These are phyloP conservation scores for Standfussiana lucernea DNA, from an alignment of 2,888 invertebrate species.

Conservation along the genomic window DNA sequence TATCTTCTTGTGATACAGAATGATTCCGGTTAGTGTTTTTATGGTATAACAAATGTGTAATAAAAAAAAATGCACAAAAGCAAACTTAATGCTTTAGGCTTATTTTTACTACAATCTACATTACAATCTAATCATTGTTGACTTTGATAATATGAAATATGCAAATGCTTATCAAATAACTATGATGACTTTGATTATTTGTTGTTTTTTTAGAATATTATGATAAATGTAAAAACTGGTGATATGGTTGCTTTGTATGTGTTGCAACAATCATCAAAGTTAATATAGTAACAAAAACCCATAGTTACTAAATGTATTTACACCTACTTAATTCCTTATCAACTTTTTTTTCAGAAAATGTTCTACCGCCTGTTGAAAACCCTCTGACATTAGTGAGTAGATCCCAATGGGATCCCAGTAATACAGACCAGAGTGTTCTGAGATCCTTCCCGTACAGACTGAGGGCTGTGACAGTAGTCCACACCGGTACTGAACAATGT, in stretches of 20 bases:
- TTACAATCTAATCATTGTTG: neutral
- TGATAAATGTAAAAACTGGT: neutral
- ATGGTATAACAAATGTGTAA: neutral
- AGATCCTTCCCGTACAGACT: conserved; percentile 67
- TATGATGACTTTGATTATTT: neutral
- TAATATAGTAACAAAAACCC: neutral
- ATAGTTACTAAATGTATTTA: neutral
- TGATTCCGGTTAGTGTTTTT: conserved; percentile 75
- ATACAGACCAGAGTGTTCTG: conserved; percentile 26
- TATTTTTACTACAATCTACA: neutral
- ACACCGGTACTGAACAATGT: conserved; percentile 85
- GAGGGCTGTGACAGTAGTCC: conserved; percentile 81
- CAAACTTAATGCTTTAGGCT: neutral
- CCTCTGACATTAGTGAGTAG: conserved; percentile 75
- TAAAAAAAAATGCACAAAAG: neutral
- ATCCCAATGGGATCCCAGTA: conserved; percentile 71
- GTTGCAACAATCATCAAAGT: neutral
- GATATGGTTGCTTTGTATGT: neutral
- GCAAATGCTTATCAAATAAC: neutral
- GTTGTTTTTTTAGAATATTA: neutral
- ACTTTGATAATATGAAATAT: neutral
- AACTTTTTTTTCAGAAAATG: conserved; percentile 77
- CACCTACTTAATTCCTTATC: neutral
- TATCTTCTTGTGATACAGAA: conserved; percentile 82
- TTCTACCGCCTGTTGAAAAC: conserved; percentile 78